Conservation (phyloP, 92 coral and sea anemone genomes). For the Porites divaricata region DNA sequence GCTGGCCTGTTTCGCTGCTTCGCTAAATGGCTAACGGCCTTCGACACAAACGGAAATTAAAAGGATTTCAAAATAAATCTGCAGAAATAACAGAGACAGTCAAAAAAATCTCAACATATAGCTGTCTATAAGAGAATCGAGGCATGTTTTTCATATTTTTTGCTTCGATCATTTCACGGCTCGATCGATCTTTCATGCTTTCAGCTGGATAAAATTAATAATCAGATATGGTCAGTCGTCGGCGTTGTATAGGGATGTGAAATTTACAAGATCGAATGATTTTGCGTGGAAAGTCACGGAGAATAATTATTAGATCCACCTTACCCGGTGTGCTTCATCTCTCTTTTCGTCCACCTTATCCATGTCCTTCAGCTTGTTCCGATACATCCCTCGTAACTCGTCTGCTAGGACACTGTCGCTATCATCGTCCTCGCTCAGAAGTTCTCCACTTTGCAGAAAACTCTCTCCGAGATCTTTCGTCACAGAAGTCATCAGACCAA, state of each 20-base stretch:
- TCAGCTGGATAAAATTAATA: not conserved
- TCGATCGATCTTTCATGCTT: not conserved
- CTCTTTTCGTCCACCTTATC: conserved; percentile 87
- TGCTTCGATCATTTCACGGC: not conserved
- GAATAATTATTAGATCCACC: not conserved
- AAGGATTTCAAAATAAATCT: not conserved
- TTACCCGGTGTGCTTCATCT: conserved; percentile 86
- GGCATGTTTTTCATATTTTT: not conserved
- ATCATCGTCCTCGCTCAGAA: conserved; percentile 75
- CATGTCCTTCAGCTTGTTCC: conserved; percentile 82
- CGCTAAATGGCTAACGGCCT: conserved; percentile 30
- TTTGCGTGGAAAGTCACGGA: not conserved
- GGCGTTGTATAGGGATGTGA: not conserved
- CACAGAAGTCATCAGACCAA: conserved; percentile 51
- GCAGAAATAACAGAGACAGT: not conserved
- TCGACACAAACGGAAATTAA: not conserved
- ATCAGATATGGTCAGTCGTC: not conserved
- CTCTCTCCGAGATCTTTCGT: conserved; percentile 60
- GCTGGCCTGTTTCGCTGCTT: conserved; percentile 34
- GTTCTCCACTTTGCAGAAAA: conserved; percentile 62
- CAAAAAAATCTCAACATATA: not conserved
- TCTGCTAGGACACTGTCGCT: conserved; percentile 80
- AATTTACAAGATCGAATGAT: conserved; percentile 8
- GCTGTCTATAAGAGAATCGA: not conserved
- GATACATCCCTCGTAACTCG: conserved; percentile 89